Conservation (phyloP, 1,140 invertebrate genomes). For the Calosoma granatense region DNA sequence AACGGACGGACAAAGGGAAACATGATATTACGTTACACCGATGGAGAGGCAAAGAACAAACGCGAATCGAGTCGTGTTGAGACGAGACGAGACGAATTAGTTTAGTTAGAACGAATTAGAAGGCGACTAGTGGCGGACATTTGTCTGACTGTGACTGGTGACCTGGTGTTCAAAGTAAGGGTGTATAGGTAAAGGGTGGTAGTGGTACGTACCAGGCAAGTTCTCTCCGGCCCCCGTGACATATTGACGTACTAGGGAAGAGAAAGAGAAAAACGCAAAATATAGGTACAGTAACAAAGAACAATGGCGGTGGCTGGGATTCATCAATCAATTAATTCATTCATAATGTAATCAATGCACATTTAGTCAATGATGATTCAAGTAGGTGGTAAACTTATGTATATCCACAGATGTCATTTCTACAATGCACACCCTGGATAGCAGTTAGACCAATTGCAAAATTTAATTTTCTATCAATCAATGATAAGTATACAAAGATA, state of each 20-base stretch:
- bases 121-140: neutral
- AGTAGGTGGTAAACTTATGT: constrained; percentile 2
- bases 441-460: constrained; percentile 10
- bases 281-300: constrained; percentile 34
- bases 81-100: too few species aligned
- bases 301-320: constrained; percentile 17
- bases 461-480: constrained; percentile 14
- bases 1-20: neutral
- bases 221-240: constrained; percentile 59
- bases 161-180: constrained; percentile 30
- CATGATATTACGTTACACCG: constrained; percentile 8
- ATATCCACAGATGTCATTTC: constrained; percentile 9
- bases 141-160: constrained; percentile 27
- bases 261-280: constrained; percentile 40
- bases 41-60: constrained; percentile 18
- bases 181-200: constrained; percentile 29
- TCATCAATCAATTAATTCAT: neutral
- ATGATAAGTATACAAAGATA: constrained; percentile 14
- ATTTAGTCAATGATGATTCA: constrained; percentile 2
- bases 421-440: constrained; percentile 11
- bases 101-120: neutral
- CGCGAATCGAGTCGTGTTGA: constrained; percentile 30
- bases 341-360: neutral
- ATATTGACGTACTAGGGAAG: constrained; percentile 62
- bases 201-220: constrained; percentile 55